phyloP scores from a whole-genome alignment of 1,140 invertebrate genomes.

The Papilio polytes region DNA sequence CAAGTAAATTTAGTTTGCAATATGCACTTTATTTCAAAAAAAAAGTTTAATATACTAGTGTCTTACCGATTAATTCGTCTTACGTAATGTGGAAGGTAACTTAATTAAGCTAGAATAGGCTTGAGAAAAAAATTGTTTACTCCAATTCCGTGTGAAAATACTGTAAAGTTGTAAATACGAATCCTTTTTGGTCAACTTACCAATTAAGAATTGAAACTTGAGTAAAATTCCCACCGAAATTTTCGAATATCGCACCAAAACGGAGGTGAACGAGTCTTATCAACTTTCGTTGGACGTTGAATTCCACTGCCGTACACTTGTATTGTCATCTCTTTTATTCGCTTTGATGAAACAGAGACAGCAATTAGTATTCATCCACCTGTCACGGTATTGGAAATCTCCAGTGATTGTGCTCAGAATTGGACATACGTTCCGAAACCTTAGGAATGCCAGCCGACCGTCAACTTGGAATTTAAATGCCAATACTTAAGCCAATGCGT shows the following conservation, averaged over 20 bases:
- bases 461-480: slow-evolving; percentile 30
- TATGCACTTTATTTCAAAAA: too few relatives aligned
- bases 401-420: neutral
- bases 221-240: slow-evolving; percentile 3
- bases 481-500: neutral
- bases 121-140: neutral
- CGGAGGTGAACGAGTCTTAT: slow-evolving; percentile 15
- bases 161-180: neutral
- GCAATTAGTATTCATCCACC: neutral
- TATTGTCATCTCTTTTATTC: neutral
- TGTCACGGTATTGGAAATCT: neutral
- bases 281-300: slow-evolving; percentile 18
- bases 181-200: neutral
- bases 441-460: slow-evolving; percentile 15
- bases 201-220: neutral
- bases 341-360: neutral
- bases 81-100: too few relatives aligned
- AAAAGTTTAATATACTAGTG: too few relatives aligned
- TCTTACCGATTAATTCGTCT: too few relatives aligned
- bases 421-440: slow-evolving; percentile 17
- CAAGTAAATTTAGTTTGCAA: too few relatives aligned
- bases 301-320: neutral
- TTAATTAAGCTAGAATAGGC: too few relatives aligned
- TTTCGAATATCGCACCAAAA: neutral
- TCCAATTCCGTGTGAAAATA: slow-evolving; percentile 2